Evolutionary conservation across 2,797 vertebrate genomes (phyloP).

Genomic region (Dryobates pubescens): DNA sequence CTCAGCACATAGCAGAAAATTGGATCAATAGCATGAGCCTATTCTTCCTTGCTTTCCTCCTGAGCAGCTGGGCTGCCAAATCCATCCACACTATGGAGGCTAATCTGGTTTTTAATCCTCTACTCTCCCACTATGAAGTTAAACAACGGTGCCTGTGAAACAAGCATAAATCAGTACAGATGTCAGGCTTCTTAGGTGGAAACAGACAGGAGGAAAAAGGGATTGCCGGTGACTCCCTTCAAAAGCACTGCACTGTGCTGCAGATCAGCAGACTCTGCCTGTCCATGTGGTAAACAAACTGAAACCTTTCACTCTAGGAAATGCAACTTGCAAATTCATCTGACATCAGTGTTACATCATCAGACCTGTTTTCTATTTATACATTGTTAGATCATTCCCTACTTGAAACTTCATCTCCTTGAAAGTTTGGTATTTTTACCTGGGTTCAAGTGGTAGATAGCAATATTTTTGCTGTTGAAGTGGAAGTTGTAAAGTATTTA

Average conservation of each 20-base stretch:
- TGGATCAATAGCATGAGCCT: not conserved
- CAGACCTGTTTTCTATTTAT: not conserved
- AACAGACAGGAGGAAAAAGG: not conserved
- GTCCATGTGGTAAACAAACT: not conserved
- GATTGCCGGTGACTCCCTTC: not conserved
- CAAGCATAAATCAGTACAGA: not conserved
- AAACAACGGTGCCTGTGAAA: constrained; percentile 13
- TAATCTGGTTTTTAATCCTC: constrained; percentile 28
- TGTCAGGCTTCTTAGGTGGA: not conserved
- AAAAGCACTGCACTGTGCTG: not conserved
- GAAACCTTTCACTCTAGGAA: not conserved
- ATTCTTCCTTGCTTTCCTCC: constrained; percentile 16
- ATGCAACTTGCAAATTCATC: not conserved
- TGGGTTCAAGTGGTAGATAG: not conserved
- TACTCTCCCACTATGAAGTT: not conserved
- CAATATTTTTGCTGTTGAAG: not conserved
- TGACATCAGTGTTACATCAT: not conserved
- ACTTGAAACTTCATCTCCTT: not conserved
- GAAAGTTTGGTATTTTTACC: not conserved
- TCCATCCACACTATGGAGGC: not conserved
- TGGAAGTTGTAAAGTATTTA: not conserved
- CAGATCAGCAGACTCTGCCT: not conserved
- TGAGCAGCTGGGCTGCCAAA: constrained; percentile 36
- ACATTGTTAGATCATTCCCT: too few species aligned
- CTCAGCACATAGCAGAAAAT: constrained; percentile 3